Base-by-base conservation (phyloP, 2,888 invertebrate genomes). In the Drosophila anceps region DNA sequence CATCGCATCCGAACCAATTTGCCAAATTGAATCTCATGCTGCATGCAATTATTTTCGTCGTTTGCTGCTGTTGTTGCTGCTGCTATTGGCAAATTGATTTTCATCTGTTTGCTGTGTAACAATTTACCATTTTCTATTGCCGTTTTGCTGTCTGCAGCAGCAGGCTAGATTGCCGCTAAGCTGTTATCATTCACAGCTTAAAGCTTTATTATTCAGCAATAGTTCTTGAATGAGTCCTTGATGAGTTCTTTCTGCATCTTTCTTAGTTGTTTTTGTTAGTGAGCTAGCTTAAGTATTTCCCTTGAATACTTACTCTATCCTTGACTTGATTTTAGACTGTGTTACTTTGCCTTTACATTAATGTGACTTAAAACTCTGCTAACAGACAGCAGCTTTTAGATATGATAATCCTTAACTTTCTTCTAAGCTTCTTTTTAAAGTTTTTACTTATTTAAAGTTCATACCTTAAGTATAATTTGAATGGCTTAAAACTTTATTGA, bases 21-120 rank as follows among this genome's bases (percentile, higher is more conserved):
- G 69, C 44, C 68, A 74, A 81, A 78, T 81, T 78, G 64, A 74
- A 75, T 54, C 65, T 55, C 63, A 68, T 43, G 53, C 46, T 54
- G 67, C n/a, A n/a, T n/a, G 20, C 76, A 64, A 59, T 80, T 46
- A 51, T 51, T 27, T 55, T 64, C 31, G 15, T 20, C 39, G 9
- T 39, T 43, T 48, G 29, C 33, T 75, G 51, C n/a, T 53, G n/a
- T n/a, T 31, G 44, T 24, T 54, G 12, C 39, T 18, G 7, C 18
- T 20, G n/a, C 59, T 18, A 37, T 31, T 48, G 61, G 43, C 41
- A 44, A 60, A 43, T 64, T 15, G 24, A 13, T 57, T 46, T 41
- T 44, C 33, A 53, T 33, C 27, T 48, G 39, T 33, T 0, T 20
- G 50, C 31, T 20, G 29, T 39, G 5, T 39, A 13, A 7, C 29